These are phyloP conservation scores for Coregonus suidteri DNA, from an alignment of 2,797 vertebrate genomes.

Conservation along the genomic window DNA sequence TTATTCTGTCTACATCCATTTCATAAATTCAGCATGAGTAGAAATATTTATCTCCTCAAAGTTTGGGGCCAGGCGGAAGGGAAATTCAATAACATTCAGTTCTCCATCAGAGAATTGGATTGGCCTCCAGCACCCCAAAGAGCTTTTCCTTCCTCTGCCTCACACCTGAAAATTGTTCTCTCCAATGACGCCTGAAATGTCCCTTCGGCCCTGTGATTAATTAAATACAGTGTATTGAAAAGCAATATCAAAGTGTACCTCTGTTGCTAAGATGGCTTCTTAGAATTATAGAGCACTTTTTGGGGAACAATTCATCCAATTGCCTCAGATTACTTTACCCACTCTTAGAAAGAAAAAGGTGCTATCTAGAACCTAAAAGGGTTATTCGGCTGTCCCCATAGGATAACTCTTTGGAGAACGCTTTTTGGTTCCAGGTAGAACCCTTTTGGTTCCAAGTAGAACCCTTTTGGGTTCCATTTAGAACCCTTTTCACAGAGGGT, in stretches of 20 bases:
- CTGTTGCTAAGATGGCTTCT: not conserved
- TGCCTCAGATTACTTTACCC: not conserved
- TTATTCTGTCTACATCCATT: not conserved
- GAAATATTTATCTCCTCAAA: conserved; percentile 5
- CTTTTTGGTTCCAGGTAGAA: no score
- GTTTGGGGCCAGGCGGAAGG: not conserved
- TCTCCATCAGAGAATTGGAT: conserved; percentile 8
- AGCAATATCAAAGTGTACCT: not conserved
- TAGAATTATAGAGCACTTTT: not conserved
- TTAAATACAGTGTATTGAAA: not conserved
- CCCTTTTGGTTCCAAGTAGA: no score
- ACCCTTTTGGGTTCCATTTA: no score
- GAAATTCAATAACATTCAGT: conserved; percentile 1
- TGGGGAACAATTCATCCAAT: not conserved
- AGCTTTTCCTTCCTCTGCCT: not conserved
- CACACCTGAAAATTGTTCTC: not conserved
- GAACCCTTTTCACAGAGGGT: no score
- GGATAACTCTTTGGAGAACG: no score
- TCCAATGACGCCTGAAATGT: conserved; percentile 5
- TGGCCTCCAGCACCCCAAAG: not conserved
- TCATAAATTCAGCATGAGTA: conserved; percentile 1
- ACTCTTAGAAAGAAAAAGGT: not conserved
- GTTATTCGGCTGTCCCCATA: no score
- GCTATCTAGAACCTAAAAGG: not conserved
- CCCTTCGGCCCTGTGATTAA: not conserved